phyloP scores from a whole-genome alignment of 1,140 invertebrate species.

The Rhagoletis pomonella region DNA sequence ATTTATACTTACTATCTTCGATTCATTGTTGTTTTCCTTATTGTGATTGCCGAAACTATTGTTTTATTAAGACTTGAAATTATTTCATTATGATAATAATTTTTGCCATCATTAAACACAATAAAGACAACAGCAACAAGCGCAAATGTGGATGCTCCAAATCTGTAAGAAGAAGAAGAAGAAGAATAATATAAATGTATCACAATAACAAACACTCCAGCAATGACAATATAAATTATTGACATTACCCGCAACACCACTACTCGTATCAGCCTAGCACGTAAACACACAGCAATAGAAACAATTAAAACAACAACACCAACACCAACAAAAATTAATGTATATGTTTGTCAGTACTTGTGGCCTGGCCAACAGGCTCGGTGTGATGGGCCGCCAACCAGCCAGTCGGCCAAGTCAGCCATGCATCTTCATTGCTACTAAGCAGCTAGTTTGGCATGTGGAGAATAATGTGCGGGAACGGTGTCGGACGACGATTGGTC shows the following conservation, averaged over 20 bases:
- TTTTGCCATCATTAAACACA: constrained; percentile 48
- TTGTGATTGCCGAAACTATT: not conserved
- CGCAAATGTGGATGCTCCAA: not conserved
- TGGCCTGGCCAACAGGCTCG: not conserved
- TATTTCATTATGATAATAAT: constrained; percentile 40
- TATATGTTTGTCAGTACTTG: not conserved
- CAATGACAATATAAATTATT: constrained; percentile 35
- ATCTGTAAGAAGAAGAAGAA: not conserved
- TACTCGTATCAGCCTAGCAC: not conserved
- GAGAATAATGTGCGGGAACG: not conserved
- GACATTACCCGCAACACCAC: not conserved
- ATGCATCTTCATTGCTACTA: too few species aligned
- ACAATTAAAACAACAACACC: not conserved
- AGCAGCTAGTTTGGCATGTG: not conserved
- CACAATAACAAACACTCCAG: constrained; percentile 38
- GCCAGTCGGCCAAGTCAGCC: too few species aligned
- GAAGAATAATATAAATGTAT: not conserved
- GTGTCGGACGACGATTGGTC: not conserved
- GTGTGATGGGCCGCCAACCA: not conserved
- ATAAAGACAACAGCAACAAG: constrained; percentile 6
- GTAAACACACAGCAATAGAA: not conserved
- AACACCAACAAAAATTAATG: not conserved
- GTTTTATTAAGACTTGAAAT: constrained; percentile 6
- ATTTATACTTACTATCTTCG: not conserved
- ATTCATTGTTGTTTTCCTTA: not conserved